Base-by-base conservation (phyloP, 2,797 vertebrate genomes). In the Alosa sapidissima region DNA sequence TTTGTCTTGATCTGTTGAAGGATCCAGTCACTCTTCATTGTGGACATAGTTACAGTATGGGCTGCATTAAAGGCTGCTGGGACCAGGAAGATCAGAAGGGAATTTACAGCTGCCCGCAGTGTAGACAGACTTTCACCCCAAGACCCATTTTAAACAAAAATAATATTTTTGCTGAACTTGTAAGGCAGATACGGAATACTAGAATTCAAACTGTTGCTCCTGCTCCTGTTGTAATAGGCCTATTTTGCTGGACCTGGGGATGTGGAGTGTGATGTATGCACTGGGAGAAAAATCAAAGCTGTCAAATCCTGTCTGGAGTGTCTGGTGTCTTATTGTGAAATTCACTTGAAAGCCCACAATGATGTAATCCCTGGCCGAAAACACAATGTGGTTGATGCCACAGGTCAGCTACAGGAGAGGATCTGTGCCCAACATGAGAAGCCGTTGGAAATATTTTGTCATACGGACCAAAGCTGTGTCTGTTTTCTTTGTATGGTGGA, bases 191-290 rank as follows among this genome's bases (percentile, higher is more conserved):
- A n/a, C 86, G 82, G 6, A 82, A 0, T 65, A 72, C 82, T 28
- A 47, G 28, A 1, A 45, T 82, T 8, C 48, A 13, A 52, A 24
- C 10, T 0, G 21, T 28, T 48, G 81, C 58, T 55, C 14, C 72
- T 51, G 9, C 51, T 85, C 19, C 0, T 11, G 21, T 19, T 55
- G 54, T 55, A 19, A 3, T 6, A 21, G 3, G 3, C 16, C 5
- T 33, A 3, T 41, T 41, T 41, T 65, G 68, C 83, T 6, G 81
- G 28, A 8, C 41, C 47, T 1, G 54, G 54, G 78, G 86, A 90
- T 13, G 94, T 96, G 54, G 92, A 94, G 60, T 97, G 96, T 0
- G 96, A 97, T 82, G 94, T 96, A 81, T 97, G 96, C 90, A 95
- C 95, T 0, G 94, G 94, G 81, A 95, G 93, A 90, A 96, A 96